Evolutionary conservation across 2,113 vertebrate species (phyloP).

Genomic region (Alces alces): DNA sequence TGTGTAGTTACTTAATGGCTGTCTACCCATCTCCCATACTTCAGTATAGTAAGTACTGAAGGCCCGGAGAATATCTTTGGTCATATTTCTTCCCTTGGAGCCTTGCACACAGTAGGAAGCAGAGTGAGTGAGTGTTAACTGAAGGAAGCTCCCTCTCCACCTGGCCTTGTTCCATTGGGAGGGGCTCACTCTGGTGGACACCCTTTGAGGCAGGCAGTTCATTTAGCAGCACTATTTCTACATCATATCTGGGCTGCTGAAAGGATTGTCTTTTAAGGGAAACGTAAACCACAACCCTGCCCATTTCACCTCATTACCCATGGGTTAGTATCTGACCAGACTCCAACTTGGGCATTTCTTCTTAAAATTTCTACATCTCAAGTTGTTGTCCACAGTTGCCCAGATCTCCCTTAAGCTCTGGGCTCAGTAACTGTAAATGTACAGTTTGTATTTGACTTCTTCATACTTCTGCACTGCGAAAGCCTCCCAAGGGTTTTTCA

Average conservation of each 20-base stretch:
- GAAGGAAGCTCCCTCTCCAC: background rate
- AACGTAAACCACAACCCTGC: background rate
- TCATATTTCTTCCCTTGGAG: background rate
- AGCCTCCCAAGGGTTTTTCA: background rate
- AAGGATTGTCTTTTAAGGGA: background rate
- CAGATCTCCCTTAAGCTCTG: background rate
- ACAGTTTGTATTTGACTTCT: background rate
- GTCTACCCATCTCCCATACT: background rate
- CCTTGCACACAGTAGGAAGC: background rate
- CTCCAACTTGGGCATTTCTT: background rate
- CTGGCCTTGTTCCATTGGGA: background rate
- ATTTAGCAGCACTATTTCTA: background rate
- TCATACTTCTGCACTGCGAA: background rate
- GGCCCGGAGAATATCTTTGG: background rate
- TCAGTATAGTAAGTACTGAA: background rate
- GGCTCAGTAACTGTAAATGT: background rate
- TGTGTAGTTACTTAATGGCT: background rate
- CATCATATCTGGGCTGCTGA: background rate
- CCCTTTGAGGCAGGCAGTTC: background rate
- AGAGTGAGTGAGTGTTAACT: background rate
- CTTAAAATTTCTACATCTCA: background rate
- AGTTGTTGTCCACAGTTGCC: conserved; percentile 1
- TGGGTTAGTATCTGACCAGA: conserved; percentile 13
- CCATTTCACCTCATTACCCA: background rate
- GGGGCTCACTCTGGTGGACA: background rate